These are phyloP conservation scores for Eonycteris spelaea DNA, from an alignment of 2,113 vertebrate genomes.

Conservation along the genomic window DNA sequence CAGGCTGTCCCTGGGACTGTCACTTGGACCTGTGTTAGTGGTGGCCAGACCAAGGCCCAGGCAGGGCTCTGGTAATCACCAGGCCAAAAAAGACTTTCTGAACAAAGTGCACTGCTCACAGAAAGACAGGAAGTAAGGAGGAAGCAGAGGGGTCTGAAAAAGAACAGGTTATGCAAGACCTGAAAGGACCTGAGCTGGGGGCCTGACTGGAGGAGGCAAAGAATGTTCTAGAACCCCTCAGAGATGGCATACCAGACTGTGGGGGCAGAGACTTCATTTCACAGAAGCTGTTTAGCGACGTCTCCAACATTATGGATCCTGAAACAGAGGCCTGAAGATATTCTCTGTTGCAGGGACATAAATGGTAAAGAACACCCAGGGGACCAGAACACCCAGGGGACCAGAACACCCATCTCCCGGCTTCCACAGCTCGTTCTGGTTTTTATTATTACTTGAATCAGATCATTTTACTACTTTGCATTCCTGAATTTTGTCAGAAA, in stretches of 20 bases:
- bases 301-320: neutral
- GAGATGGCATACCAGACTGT: neutral
- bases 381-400: neutral
- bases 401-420: neutral
- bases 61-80: neutral
- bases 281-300: neutral
- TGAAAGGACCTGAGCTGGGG: neutral
- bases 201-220: neutral
- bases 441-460: neutral
- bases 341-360: neutral
- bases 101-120: neutral
- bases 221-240: neutral
- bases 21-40: neutral
- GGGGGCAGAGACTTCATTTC: neutral
- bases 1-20: neutral
- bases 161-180: neutral
- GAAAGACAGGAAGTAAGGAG: neutral
- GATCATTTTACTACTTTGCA: neutral
- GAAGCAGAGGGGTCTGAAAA: neutral
- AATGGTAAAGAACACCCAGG: neutral
- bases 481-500: neutral
- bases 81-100: neutral
- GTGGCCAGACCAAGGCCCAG: neutral
- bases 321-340: neutral
- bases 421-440: neutral